These are phyloP conservation scores for Labroides dimidiatus DNA, from an alignment of 2,797 vertebrate species.

Conservation along the genomic window DNA sequence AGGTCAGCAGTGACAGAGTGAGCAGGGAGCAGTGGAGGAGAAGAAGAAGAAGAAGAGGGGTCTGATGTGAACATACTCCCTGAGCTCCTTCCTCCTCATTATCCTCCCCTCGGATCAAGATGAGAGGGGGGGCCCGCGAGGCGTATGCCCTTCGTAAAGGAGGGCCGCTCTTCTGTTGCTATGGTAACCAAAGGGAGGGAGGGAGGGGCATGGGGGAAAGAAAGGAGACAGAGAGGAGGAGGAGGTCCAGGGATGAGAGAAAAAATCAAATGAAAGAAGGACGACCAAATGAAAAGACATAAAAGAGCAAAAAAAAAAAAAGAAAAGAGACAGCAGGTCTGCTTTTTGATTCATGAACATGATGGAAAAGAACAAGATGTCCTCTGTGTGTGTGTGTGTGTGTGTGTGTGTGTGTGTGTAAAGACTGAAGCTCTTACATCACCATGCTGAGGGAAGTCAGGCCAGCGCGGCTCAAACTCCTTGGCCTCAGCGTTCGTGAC, in stretches of 20 bases:
- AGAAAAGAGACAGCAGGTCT: no score
- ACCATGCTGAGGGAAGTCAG: constrained; percentile 9
- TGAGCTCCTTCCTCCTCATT: constrained; percentile 84
- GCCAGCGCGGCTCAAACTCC: background rate
- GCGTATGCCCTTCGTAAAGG: constrained; percentile 72
- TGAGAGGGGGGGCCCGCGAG: constrained; percentile 83
- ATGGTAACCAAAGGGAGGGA: constrained; percentile 63
- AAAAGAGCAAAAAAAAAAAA: background rate
- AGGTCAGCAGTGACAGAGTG: constrained; percentile 52
- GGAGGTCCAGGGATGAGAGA: constrained; percentile 35
- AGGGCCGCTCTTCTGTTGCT: constrained; percentile 82
- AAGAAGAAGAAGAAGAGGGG: constrained; percentile 20
- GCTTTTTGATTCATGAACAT: background rate
- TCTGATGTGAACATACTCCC: constrained; percentile 82
- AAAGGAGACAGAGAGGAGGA: constrained; percentile 25
- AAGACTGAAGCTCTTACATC: constrained; percentile 40
- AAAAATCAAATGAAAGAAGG: constrained; percentile 11
- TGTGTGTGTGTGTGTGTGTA: constrained; percentile 27
- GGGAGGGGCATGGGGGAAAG: constrained; percentile 19
- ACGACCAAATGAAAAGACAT: background rate
- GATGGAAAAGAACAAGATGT: background rate
- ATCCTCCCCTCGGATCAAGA: constrained; percentile 79
- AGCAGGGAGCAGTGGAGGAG: constrained; percentile 65
- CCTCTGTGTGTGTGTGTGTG: constrained; percentile 1
- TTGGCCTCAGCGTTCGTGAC: background rate